These are phyloP conservation scores for Epinotia brunnichana DNA, from an alignment of 2,888 invertebrate genomes.

Conservation along the genomic window DNA sequence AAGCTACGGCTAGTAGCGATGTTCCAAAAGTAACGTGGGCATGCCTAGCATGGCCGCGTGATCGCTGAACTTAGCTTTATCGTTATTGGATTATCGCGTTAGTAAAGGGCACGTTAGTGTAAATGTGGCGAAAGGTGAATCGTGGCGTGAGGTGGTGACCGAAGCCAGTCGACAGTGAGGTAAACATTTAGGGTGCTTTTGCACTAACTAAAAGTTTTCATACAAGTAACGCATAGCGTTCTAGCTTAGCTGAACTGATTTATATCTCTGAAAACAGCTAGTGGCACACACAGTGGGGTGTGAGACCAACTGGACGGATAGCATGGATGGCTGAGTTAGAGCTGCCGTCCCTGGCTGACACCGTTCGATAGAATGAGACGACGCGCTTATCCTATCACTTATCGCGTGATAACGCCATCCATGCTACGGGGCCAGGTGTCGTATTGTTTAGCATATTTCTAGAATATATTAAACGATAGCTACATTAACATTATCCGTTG, in stretches of 20 bases:
- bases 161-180: neutral
- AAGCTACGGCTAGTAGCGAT: neutral
- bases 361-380: no score
- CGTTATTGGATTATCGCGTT: constrained; percentile 23
- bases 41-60: constrained; percentile 6
- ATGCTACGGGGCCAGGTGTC: no score
- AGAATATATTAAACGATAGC: neutral
- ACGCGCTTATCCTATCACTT: no score
- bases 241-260: no score
- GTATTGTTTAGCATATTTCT: neutral
- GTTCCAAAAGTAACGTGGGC: constrained; percentile 10
- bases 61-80: constrained; percentile 24
- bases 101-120: constrained; percentile 14
- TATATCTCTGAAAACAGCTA: no score
- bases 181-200: neutral
- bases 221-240: neutral
- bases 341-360: no score
- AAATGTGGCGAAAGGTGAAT: constrained; percentile 6
- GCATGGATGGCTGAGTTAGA: no score
- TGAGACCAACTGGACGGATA: no score
- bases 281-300: no score
- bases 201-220: neutral
- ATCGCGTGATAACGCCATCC: no score
- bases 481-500: constrained; percentile 10
- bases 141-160: constrained; percentile 2